Evolutionary conservation across 1,140 invertebrate genomes (phyloP).

Genomic region (Pentalonia nigronervosa): DNA sequence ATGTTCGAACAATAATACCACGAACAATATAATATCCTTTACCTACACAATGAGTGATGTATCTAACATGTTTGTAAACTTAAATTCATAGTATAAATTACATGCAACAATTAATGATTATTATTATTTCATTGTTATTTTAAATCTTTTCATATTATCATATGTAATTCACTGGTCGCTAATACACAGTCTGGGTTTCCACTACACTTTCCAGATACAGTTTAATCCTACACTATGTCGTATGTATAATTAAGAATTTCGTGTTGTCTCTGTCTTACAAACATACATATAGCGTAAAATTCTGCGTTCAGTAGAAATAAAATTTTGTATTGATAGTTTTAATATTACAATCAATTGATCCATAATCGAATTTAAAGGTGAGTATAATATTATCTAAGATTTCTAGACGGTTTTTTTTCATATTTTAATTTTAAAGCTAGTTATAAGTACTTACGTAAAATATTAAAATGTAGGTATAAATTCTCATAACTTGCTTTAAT

Average conservation of each 20-base stretch:
- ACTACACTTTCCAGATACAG: neutral
- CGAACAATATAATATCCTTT: conserved; percentile 3
- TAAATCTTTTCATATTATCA: neutral
- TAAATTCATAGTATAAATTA: neutral
- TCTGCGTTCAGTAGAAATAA: neutral
- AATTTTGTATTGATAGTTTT: neutral
- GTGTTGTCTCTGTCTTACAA: neutral
- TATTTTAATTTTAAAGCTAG: neutral
- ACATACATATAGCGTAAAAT: no score
- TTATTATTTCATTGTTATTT: neutral
- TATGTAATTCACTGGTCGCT: neutral
- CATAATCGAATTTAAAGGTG: neutral
- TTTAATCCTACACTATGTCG: no score
- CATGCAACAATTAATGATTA: no score
- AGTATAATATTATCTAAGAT: neutral
- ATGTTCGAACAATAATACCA: neutral
- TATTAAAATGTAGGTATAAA: neutral
- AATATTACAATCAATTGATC: neutral
- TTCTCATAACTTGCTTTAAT: no score
- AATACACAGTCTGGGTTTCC: neutral
- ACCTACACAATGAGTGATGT: neutral
- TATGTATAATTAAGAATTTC: neutral
- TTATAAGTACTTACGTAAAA: neutral
- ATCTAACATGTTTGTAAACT: no score
- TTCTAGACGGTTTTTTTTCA: neutral